These are phyloP conservation scores for Agelaius phoeniceus DNA, from an alignment of 2,113 vertebrate species.

Conservation along the genomic window DNA sequence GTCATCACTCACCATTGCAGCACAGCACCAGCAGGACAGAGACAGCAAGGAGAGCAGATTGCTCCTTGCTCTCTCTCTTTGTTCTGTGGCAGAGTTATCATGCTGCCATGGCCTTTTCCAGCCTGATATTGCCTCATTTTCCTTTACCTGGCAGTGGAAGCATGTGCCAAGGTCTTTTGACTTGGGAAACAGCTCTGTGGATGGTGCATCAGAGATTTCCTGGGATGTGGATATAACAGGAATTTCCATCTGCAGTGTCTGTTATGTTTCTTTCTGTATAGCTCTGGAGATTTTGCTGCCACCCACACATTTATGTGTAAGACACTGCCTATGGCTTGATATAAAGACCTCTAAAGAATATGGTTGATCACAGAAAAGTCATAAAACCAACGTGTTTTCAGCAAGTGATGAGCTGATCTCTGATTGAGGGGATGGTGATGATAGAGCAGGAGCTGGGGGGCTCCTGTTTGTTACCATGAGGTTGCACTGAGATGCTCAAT, in stretches of 20 bases:
- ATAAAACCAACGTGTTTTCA: not conserved
- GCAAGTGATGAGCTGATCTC: not conserved
- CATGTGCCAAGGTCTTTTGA: not conserved
- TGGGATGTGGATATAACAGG: not conserved
- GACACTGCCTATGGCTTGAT: not conserved
- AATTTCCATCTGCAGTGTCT: not conserved
- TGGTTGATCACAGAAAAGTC: not conserved
- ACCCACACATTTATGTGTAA: not conserved
- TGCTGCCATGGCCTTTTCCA: not conserved
- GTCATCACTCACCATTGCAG: not conserved
- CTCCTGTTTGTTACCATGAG: not conserved
- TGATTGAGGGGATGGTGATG: not conserved
- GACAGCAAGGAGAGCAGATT: not conserved
- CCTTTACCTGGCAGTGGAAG: not conserved
- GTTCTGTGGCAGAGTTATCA: not conserved
- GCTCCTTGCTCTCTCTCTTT: not conserved
- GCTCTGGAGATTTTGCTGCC: not conserved
- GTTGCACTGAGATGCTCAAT: not conserved
- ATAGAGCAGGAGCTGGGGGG: not conserved
- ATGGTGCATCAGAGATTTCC: not conserved
- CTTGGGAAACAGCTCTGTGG: not conserved
- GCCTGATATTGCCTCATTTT: not conserved
- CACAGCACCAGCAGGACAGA: not conserved
- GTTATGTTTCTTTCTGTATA: not conserved
- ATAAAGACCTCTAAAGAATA: not conserved